Evolutionary conservation across 1,140 invertebrate species (phyloP).

Genomic region (Pseudobourletiella spinata): DNA sequence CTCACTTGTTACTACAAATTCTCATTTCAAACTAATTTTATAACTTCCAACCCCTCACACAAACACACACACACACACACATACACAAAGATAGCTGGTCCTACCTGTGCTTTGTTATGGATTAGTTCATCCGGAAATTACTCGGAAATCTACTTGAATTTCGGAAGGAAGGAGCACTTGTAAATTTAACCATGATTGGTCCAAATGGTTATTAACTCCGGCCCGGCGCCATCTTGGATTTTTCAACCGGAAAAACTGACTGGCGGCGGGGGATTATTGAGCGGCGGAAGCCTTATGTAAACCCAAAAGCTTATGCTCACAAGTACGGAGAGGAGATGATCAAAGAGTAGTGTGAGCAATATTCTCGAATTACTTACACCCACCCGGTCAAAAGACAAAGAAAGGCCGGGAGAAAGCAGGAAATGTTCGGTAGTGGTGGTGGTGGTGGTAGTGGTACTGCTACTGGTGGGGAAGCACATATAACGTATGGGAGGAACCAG

Average conservation of each 20-base stretch:
- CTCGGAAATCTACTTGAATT: background rate
- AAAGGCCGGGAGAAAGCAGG: background rate
- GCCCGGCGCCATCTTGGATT: too few species aligned
- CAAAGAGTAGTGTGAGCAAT: conserved; percentile 18
- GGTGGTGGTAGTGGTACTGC: background rate
- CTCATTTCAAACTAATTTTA: conserved; percentile 4
- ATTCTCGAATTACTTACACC: conserved; percentile 29
- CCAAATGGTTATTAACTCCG: background rate
- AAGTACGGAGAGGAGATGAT: background rate
- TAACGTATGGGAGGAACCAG: background rate
- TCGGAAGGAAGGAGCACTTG: background rate
- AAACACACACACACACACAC: background rate
- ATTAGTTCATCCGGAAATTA: background rate
- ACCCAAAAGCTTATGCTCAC: too few species aligned
- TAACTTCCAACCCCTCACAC: background rate
- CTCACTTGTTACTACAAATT: background rate
- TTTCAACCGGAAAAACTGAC: background rate
- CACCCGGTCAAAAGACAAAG: conserved; percentile 26
- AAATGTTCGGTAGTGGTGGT: background rate
- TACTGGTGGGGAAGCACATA: background rate
- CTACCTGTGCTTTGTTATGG: background rate
- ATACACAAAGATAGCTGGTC: background rate
- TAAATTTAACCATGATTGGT: background rate
- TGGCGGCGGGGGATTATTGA: too few species aligned
- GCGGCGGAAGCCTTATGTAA: too few species aligned